Evolutionary conservation across 1,140 invertebrate genomes (phyloP).

Genomic region (Lordiphosa collinella): DNA sequence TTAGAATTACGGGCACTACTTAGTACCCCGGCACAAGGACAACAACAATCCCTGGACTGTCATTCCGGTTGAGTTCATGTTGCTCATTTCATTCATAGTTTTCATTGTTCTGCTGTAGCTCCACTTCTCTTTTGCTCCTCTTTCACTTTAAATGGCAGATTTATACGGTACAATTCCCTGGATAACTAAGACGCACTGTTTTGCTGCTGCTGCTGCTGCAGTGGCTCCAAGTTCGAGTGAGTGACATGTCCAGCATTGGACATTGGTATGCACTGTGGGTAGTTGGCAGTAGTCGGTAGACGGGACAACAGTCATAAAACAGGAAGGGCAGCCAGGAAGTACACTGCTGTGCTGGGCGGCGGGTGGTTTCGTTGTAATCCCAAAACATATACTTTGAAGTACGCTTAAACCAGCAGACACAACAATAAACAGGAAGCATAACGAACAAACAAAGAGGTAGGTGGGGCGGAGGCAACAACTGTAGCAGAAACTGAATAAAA

Average conservation of each 20-base stretch:
- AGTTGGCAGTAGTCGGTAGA: neutral
- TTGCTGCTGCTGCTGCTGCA: conserved; percentile 4
- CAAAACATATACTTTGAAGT: conserved; percentile 13
- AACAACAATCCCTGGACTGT: conserved; percentile 3
- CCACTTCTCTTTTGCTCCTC: conserved; percentile 9
- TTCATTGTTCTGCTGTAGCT: conserved; percentile 1
- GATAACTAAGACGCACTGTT: conserved; percentile 8
- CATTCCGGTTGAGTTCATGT: conserved; percentile 6
- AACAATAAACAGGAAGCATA: conserved; percentile 66
- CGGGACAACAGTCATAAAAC: conserved; percentile 4
- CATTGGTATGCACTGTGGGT: conserved; percentile 3
- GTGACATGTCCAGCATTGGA: conserved; percentile 11
- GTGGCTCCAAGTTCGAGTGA: conserved; percentile 10
- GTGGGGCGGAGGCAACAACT: conserved; percentile 13
- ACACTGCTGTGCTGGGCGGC: neutral
- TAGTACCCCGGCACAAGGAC: no score
- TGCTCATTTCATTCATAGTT: conserved; percentile 20
- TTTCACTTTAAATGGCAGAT: conserved; percentile 22
- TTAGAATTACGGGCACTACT: no score
- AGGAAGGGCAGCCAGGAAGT: neutral
- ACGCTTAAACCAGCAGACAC: conserved; percentile 2
- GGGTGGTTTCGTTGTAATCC: conserved; percentile 4
- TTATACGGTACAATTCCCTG: conserved; percentile 8
- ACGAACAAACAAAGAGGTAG: conserved; percentile 44
- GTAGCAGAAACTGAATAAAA: conserved; percentile 66